Conservation (phyloP, 1,140 invertebrate genomes). For the Eumaeus atala region DNA sequence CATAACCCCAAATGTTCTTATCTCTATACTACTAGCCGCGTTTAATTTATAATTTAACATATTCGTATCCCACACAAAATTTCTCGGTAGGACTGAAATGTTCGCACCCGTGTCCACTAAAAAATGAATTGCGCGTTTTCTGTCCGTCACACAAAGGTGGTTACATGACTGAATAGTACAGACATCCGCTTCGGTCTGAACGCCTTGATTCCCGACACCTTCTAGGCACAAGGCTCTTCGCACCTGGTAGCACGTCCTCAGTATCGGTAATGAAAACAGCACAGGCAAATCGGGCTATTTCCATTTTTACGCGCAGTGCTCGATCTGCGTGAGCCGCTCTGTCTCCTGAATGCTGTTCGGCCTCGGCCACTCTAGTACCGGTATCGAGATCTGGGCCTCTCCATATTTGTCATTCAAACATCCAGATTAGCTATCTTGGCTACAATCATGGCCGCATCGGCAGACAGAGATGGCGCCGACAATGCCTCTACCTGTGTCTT, state of each 20-base stretch:
- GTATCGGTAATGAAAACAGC: no score
- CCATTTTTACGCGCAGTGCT: no score
- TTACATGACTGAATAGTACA: neutral
- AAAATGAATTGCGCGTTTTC: slow-evolving; percentile 7
- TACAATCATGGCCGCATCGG: neutral
- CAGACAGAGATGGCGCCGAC: neutral
- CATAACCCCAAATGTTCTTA: slow-evolving; percentile 4
- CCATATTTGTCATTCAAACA: no score
- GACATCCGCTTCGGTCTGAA: slow-evolving; percentile 2
- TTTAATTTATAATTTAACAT: neutral
- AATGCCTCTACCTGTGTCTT: neutral
- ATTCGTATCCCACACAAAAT: neutral
- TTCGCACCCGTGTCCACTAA: slow-evolving; percentile 14
- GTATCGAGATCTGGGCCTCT: no score
- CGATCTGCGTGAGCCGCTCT: no score
- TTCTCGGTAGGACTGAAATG: neutral
- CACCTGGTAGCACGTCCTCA: no score
- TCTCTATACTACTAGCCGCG: slow-evolving; percentile 11
- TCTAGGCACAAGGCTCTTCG: no score
- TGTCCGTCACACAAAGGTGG: slow-evolving; percentile 4
- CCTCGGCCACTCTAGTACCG: no score
- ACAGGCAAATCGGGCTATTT: no score
- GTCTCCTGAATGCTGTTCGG: no score
- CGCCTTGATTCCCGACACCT: slow-evolving; percentile 4
- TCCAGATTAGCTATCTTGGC: no score